Evolutionary conservation across 2,113 vertebrate species (phyloP), one percentile per base, ranked within the genome.

Genomic region (Anolis sagrei): DNA sequence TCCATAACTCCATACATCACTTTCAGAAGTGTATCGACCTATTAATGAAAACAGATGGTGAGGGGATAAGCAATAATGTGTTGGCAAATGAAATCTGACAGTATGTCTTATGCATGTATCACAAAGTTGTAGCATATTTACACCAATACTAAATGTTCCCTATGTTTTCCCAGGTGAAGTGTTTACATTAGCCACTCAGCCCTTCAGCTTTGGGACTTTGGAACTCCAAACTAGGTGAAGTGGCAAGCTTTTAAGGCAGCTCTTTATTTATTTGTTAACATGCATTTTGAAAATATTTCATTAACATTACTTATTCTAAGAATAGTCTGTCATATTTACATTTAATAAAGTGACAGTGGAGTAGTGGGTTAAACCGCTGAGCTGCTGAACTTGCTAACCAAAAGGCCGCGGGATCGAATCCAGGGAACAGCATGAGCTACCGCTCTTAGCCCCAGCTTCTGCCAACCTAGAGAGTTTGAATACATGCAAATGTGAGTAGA

Each of bases 21-120:
- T 99, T 90, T 99, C 98, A 27, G 98, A 99, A 86, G 98, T 99
- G 93, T 99, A 99, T 95, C 98, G 97, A 68, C 99, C 99, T 99
- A 94, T 79, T 36, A 61, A 64, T 34, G 64, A 74, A 70, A 72
- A 61, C n/a, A 29, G 84, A 86, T 36, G 25, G 2, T 76, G 49
- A 85, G 34, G 2, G 54, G 87, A 68, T 0, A 2, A 27, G 10
- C 1, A 62, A 34, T 0, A 49, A 87, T 81, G 84, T 64, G 0
- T 0, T 58, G 1, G 25, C 2, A 84, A 23, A 66, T 14, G 27
- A 7, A 44, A 86, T 83, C 25, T 58, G 69, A 66, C 16, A 88
- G 2, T 88, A 82, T 14, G 5, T 19, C 5, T 23, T 66, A 10
- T 79, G 39, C 13, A 29, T 32, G 14, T 4, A 68, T 29, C 11